Percentiles rank a stretch among this genome's conserved stretches.
Conservation (phyloP, 1,140 invertebrate genomes). For the Homalodisca vitripennis region DNA sequence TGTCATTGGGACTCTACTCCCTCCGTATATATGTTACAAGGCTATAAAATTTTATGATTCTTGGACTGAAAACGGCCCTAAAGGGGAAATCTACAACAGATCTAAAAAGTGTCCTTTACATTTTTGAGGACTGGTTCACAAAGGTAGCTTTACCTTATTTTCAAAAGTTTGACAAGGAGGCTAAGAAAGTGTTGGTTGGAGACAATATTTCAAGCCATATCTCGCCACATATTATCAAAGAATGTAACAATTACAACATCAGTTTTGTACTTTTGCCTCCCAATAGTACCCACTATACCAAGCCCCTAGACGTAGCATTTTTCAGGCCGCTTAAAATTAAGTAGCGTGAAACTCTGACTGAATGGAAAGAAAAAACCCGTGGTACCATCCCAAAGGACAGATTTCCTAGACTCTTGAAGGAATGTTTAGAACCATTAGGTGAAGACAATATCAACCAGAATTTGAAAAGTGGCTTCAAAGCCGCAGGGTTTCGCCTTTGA, state of each 20-base stretch:
- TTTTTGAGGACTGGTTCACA: slow-evolving; percentile 48
- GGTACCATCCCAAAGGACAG: slow-evolving; percentile 27
- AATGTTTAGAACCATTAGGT: slow-evolving; percentile 25
- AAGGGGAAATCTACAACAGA: slow-evolving; percentile 44
- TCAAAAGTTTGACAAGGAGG: slow-evolving; percentile 34
- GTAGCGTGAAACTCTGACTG: slow-evolving; percentile 46
- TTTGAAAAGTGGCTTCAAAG: slow-evolving; percentile 40
- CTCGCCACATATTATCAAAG: slow-evolving; percentile 42
- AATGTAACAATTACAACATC: slow-evolving; percentile 46
- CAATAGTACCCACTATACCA: slow-evolving; percentile 48
- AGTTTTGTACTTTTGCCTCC: slow-evolving; percentile 47
- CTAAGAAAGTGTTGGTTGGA: slow-evolving; percentile 43
- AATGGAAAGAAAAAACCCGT: slow-evolving; percentile 41
- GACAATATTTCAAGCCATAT: slow-evolving; percentile 49
- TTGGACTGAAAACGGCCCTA: slow-evolving; percentile 45
- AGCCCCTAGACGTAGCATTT: slow-evolving; percentile 49
- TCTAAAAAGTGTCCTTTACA: slow-evolving; percentile 44
- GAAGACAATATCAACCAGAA: slow-evolving; percentile 35
- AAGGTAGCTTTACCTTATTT: slow-evolving; percentile 40
- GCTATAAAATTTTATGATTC: slow-evolving; percentile 43
- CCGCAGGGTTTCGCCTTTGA: slow-evolving; percentile 41
- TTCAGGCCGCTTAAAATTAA: slow-evolving; percentile 46
- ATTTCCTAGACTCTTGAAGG: slow-evolving; percentile 40
- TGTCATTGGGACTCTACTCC: slow-evolving; percentile 36
- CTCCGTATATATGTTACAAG: slow-evolving; percentile 47